phyloP scores from a whole-genome alignment of 1,140 invertebrate species.

The Drosophila dunni region DNA sequence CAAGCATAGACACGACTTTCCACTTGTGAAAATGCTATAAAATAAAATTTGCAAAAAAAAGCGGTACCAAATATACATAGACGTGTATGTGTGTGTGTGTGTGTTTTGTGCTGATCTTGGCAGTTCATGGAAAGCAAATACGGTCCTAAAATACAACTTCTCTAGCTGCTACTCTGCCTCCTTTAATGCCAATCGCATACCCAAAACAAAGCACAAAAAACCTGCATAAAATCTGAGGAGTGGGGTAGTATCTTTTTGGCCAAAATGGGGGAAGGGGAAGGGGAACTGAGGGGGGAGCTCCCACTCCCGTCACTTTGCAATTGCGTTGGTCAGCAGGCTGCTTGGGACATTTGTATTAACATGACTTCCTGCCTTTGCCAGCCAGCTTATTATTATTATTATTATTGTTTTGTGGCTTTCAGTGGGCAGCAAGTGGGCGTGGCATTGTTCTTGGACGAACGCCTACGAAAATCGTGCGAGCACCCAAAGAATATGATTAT shows the following conservation, averaged over 20 bases:
- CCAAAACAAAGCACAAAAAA: slow-evolving; percentile 5
- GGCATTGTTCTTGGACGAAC: slow-evolving; percentile 60
- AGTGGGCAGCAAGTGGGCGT: slow-evolving; percentile 4
- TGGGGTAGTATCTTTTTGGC: too few relatives aligned
- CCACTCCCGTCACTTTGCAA: slow-evolving; percentile 61
- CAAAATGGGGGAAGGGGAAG: too few relatives aligned
- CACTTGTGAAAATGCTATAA: slow-evolving; percentile 82
- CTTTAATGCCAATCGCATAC: slow-evolving; percentile 10
- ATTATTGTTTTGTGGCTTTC: slow-evolving; percentile 72
- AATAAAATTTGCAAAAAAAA: slow-evolving; percentile 79
- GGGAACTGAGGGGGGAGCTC: not conserved
- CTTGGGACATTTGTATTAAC: slow-evolving; percentile 77
- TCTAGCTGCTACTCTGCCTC: not conserved
- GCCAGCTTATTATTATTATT: slow-evolving; percentile 69
- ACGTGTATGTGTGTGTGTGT: too few relatives aligned
- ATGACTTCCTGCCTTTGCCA: slow-evolving; percentile 63
- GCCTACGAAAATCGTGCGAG: slow-evolving; percentile 41
- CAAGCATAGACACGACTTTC: slow-evolving; percentile 68
- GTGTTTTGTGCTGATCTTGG: slow-evolving; percentile 76
- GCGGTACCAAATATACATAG: too few relatives aligned
- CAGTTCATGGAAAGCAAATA: slow-evolving; percentile 74
- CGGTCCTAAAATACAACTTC: slow-evolving; percentile 4
- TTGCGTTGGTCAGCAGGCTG: slow-evolving; percentile 79
- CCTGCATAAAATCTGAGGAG: slow-evolving; percentile 60
- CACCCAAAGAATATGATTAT: slow-evolving; percentile 76